Evolutionary conservation across 2,113 vertebrate genomes (phyloP).

Genomic region (Callochromis pleurospilus): DNA sequence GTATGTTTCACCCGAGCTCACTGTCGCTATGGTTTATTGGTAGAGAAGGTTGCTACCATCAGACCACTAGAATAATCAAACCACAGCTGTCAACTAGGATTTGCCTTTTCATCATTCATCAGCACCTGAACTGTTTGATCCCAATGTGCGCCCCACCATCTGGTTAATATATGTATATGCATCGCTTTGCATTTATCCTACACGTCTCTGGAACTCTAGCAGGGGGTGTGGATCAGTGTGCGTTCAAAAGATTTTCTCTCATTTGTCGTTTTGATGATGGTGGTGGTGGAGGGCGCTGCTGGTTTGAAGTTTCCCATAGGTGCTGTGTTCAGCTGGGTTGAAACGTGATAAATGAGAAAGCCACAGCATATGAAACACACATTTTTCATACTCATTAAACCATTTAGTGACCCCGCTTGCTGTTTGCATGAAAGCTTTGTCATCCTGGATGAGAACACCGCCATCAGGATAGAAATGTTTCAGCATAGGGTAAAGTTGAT

Average conservation of each 20-base stretch:
- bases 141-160: not conserved
- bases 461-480: not conserved
- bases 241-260: not conserved
- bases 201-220: not conserved
- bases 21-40: conserved; percentile 19
- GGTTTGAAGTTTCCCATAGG: not conserved
- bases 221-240: not conserved
- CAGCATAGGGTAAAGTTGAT: not conserved
- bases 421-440: not conserved
- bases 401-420: not conserved
- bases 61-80: conserved; percentile 37
- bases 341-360: not conserved
- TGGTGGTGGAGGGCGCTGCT: not conserved
- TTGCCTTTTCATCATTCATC: conserved; percentile 6
- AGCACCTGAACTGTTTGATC: not conserved
- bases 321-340: not conserved
- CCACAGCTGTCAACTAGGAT: conserved; percentile 15
- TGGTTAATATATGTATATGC: not conserved
- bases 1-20: conserved; percentile 44
- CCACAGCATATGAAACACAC: not conserved
- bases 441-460: not conserved
- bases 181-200: not conserved
- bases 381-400: not conserved
- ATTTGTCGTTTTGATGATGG: not conserved
- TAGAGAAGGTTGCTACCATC: conserved; percentile 10